Percentiles rank a stretch among this genome's conserved stretches.
Conservation (phyloP, 1,140 invertebrate species). For the Drosophila sproati region DNA sequence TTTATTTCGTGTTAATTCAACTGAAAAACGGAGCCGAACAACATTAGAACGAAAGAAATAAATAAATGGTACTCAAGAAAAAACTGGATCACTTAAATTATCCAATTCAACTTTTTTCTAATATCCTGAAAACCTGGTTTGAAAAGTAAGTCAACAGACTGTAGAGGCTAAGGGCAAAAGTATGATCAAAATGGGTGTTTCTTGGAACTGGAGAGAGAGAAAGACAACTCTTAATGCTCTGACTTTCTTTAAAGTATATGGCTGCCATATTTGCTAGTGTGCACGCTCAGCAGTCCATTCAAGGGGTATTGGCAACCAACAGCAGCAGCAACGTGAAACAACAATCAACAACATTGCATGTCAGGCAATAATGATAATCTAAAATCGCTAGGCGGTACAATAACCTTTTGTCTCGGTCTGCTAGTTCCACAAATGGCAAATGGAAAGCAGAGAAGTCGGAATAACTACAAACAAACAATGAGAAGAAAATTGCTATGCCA, state of each 20-base stretch:
- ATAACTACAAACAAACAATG: conserved; percentile 2
- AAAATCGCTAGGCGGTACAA: conserved; percentile 67
- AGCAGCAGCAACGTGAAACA: conserved; percentile 16
- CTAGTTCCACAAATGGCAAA: neutral
- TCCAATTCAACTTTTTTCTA: too few relatives aligned
- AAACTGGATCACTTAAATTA: neutral
- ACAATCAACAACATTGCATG: conserved; percentile 63
- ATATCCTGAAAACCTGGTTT: too few relatives aligned
- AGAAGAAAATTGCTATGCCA: neutral
- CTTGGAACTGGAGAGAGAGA: too few relatives aligned
- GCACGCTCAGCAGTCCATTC: neutral
- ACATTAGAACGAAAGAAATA: neutral
- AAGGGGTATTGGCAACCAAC: conserved; percentile 16
- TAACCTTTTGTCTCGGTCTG: conserved; percentile 63
- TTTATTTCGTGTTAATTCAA: conserved; percentile 55
- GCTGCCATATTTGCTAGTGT: neutral
- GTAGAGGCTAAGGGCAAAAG: too few relatives aligned
- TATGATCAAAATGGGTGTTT: too few relatives aligned
- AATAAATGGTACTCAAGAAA: neutral
- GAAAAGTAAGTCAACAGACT: too few relatives aligned
- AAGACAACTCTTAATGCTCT: too few relatives aligned
- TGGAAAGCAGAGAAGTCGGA: conserved; percentile 6
- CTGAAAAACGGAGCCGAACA: conserved; percentile 36
- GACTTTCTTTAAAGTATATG: too few relatives aligned
- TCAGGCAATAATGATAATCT: conserved; percentile 70